Evolutionary conservation across 2,797 vertebrate genomes (phyloP).

Genomic region (Microctenopoma stevenorrisi): DNA sequence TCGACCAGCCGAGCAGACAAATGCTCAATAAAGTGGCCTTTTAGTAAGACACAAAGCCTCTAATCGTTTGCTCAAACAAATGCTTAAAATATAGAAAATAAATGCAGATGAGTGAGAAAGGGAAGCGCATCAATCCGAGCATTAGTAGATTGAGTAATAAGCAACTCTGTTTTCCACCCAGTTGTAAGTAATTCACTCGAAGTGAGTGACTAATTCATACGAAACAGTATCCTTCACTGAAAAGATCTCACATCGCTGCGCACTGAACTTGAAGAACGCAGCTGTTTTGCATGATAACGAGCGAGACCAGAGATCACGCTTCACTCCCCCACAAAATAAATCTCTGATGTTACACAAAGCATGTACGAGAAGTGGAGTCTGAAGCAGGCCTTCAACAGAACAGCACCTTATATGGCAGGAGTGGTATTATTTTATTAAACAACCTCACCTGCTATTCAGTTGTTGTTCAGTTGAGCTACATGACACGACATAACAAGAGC

Average conservation of each 20-base stretch:
- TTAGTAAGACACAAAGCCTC: conserved; percentile 14
- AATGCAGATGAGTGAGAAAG: conserved; percentile 38
- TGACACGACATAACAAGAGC: neutral
- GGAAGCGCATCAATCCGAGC: conserved; percentile 44
- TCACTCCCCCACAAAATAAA: conserved; percentile 41
- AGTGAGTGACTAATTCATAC: conserved; percentile 62
- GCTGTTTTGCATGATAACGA: conserved; percentile 56
- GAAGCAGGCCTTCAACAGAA: neutral
- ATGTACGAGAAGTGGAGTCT: conserved; percentile 12
- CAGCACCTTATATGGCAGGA: neutral
- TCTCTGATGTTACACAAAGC: conserved; percentile 33
- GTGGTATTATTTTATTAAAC: neutral
- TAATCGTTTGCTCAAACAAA: conserved; percentile 45
- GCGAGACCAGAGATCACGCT: conserved; percentile 31
- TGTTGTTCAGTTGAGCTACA: neutral
- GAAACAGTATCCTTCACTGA: conserved; percentile 52
- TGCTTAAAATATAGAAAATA: conserved; percentile 39
- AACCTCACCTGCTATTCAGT: neutral
- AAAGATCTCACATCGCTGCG: conserved; percentile 32
- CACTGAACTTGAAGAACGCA: conserved; percentile 52
- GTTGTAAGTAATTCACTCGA: conserved; percentile 62
- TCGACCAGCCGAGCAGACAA: conserved; percentile 43
- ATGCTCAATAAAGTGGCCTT: conserved; percentile 35
- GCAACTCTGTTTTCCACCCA: conserved; percentile 40
- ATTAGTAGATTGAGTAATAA: conserved; percentile 60